Conservation (phyloP, 2,888 invertebrate genomes). For the Melanostoma scalare region DNA sequence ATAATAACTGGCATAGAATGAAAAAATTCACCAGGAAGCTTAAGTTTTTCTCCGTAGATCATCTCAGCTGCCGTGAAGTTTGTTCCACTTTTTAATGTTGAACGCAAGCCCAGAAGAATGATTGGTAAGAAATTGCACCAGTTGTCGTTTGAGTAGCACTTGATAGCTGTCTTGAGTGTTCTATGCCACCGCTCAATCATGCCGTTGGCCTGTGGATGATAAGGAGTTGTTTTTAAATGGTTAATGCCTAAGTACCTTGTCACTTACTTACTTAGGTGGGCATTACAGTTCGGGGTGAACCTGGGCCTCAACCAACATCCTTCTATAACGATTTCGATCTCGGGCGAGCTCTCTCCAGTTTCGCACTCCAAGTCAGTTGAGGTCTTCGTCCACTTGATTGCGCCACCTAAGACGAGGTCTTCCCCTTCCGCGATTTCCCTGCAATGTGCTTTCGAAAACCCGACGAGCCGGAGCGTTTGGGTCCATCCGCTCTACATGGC, state of each 20-base stretch:
- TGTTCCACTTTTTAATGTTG: constrained; percentile 3
- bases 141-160: constrained; percentile 2
- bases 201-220: constrained; percentile 17
- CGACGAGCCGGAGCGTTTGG: too few species aligned
- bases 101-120: constrained; percentile 3
- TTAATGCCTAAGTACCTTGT: not conserved
- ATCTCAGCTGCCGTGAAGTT: constrained; percentile 9
- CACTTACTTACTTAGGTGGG: too few species aligned
- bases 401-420: too few species aligned
- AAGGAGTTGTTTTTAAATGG: constrained; percentile 19
- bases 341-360: too few species aligned
- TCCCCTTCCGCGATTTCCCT: too few species aligned
- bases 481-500: too few species aligned
- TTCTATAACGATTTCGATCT: too few species aligned
- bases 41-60: not conserved
- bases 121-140: constrained; percentile 19
- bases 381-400: too few species aligned
- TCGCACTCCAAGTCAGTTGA: too few species aligned
- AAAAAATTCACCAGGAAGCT: constrained; percentile 12
- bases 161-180: constrained; percentile 10
- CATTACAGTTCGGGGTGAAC: too few species aligned
- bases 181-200: constrained; percentile 4
- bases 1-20: not conserved
- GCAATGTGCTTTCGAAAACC: too few species aligned
- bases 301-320: too few species aligned